Base-by-base conservation (phyloP, 2,888 invertebrate species). In the Trissolcus japonicus region DNA sequence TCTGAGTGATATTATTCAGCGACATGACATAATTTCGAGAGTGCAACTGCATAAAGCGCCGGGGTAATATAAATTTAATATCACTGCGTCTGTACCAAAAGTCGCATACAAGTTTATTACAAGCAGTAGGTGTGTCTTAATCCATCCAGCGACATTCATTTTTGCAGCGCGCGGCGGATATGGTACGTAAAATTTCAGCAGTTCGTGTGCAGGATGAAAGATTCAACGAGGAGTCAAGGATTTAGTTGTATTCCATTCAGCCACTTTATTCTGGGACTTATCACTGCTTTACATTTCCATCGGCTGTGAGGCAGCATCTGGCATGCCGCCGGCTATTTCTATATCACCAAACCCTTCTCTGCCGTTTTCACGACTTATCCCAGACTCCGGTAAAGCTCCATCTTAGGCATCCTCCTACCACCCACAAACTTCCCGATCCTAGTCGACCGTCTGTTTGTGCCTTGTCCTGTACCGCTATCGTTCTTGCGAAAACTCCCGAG, bases 171-270 rank as follows among this genome's bases (percentile, higher is more conserved):
- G 29, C 17, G 17, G 54, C 17, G 14, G 59, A 53, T 66, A 66
- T 51, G 46, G 35, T 35, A 35, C 60, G 69, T 68, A 65, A 53
- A 73, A 73, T 68, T 69, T 73, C 69, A 73, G 51, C 61, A 65
- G 54, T 59, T 62, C 78, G 78, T 69, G 65, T 63, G 51, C 17
- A 66, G 74, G 74, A 74, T 78, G 78, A 74, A 78, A 74, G 74
- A 74, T 78, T 74, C 74, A 78, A 56, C 71, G 59, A 78, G 66
- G 75, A 75, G 72, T 74, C 79, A 66, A 81, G 86, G 87, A 87
- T 87, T 86, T 86, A 85, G 83, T 86, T 87, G 87, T 87, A 87
- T 87, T 87, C 86, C 86, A 86, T 87, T 86, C 87, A 86, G 85
- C 86, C 83, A 86, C 87, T 87, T 86, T 86, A 87, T 87, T 86